phyloP scores from a whole-genome alignment of 2,888 invertebrate species.

The Anodontia alba region DNA sequence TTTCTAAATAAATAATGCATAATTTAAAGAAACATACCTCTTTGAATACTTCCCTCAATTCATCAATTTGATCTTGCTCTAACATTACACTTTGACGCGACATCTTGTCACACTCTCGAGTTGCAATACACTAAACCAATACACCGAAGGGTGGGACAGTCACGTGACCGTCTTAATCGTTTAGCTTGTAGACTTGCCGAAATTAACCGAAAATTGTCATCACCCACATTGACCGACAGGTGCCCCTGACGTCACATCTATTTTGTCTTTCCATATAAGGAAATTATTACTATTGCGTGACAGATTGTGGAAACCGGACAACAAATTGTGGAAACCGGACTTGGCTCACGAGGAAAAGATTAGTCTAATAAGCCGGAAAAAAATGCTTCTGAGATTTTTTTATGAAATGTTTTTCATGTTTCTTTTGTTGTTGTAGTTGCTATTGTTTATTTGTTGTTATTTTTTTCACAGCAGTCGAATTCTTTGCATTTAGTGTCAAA shows the following conservation, averaged over 20 bases:
- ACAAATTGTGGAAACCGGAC: too few relatives aligned
- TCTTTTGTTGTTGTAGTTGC: too few relatives aligned
- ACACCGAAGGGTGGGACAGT: slow-evolving; percentile 51
- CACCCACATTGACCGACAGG: slow-evolving; percentile 31
- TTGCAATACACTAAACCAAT: background rate
- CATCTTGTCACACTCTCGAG: slow-evolving; percentile 3
- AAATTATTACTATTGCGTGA: slow-evolving; percentile 32
- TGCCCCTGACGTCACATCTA: slow-evolving; percentile 46
- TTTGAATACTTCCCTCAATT: slow-evolving; percentile 28
- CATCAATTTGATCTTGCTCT: slow-evolving; percentile 40
- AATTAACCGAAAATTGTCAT: slow-evolving; percentile 25
- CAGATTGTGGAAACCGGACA: too few relatives aligned
- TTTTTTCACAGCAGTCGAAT: too few relatives aligned
- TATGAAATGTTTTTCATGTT: too few relatives aligned
- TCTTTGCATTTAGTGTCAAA: too few relatives aligned
- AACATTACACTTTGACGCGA: slow-evolving; percentile 26
- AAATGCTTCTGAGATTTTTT: too few relatives aligned
- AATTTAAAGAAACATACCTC: slow-evolving; percentile 12
- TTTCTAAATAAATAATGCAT: too few relatives aligned
- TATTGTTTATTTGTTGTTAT: too few relatives aligned
- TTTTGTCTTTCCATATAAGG: slow-evolving; percentile 34
- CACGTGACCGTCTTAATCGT: slow-evolving; percentile 43
- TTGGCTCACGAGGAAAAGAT: too few relatives aligned
- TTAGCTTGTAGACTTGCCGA: background rate
- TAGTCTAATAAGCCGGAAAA: too few relatives aligned